Percentiles rank a stretch among this genome's conserved stretches.
phyloP scores from a whole-genome alignment of 2,888 invertebrate species.

The Drosophila austrosaltans region DNA sequence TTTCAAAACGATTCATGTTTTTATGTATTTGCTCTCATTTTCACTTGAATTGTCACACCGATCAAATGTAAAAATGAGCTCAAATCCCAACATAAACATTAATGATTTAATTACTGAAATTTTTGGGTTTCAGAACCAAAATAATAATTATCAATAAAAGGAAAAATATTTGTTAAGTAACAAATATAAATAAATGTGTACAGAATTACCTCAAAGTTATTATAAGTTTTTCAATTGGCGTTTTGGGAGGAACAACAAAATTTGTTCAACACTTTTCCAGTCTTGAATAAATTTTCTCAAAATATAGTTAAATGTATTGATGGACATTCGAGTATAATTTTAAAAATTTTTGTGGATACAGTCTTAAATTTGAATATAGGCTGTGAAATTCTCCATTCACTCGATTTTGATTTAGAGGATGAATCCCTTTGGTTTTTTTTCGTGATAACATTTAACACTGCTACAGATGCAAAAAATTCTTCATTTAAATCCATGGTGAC shows the following conservation, averaged over 20 bases:
- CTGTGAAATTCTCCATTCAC: not conserved
- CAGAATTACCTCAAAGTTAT: slow-evolving; percentile 6
- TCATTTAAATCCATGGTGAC: slow-evolving; percentile 3
- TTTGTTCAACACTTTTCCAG: slow-evolving; percentile 11
- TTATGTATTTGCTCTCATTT: not conserved
- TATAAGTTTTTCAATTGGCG: slow-evolving; percentile 5
- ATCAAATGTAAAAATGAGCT: not conserved
- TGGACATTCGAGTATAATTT: slow-evolving; percentile 8
- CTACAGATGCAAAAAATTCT: slow-evolving; percentile 2
- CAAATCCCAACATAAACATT: not conserved
- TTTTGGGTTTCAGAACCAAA: no score
- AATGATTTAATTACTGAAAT: not conserved
- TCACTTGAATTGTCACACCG: not conserved
- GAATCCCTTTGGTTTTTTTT: slow-evolving; percentile 4
- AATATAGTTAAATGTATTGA: slow-evolving; percentile 6
- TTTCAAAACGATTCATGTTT: not conserved
- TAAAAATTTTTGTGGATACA: slow-evolving; percentile 3
- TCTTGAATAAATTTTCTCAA: slow-evolving; percentile 12
- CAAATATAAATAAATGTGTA: not conserved
- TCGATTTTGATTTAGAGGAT: not conserved
- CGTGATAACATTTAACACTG: slow-evolving; percentile 2
- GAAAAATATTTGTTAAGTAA: slow-evolving; percentile 5
- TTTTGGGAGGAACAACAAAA: slow-evolving; percentile 5
- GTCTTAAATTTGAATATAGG: slow-evolving; percentile 1
- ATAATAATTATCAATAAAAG: not conserved